Evolutionary conservation across 2,797 vertebrate genomes (phyloP).

Genomic region (Dendrocincla tyrannina): DNA sequence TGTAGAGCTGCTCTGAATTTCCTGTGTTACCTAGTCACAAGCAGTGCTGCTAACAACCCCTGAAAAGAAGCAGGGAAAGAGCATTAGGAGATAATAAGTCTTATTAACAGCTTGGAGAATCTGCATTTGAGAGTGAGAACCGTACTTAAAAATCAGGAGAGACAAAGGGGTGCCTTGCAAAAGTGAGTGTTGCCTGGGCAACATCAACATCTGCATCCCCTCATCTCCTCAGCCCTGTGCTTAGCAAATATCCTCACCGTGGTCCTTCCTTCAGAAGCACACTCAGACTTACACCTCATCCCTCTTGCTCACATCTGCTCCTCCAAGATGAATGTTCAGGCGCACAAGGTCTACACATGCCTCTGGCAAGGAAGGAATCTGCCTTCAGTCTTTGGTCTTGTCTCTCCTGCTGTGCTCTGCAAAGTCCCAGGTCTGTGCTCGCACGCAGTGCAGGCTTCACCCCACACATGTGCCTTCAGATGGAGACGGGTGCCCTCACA

Average conservation of each 20-base stretch:
- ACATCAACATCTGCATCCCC: slow-evolving; percentile 23
- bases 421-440: not conserved
- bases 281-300: not conserved
- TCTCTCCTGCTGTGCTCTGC: not conserved
- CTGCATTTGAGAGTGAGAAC: slow-evolving; percentile 12
- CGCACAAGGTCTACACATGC: not conserved
- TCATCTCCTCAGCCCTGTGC: not conserved
- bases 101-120: slow-evolving; percentile 26
- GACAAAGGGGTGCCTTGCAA: slow-evolving; percentile 42
- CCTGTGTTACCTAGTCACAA: not conserved
- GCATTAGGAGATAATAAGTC: slow-evolving; percentile 1
- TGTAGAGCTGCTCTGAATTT: not conserved
- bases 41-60: not conserved
- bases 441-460: not conserved
- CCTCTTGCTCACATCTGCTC: not conserved
- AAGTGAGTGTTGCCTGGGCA: slow-evolving; percentile 48
- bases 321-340: not conserved
- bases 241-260: not conserved
- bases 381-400: not conserved
- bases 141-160: slow-evolving; percentile 18
- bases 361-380: not conserved
- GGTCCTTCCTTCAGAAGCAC: not conserved
- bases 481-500: not conserved
- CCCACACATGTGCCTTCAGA: not conserved
- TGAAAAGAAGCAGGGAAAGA: not conserved